Percentiles rank a stretch among this genome's conserved stretches.
phyloP scores from a whole-genome alignment of 2,888 invertebrate species.

The Ormyrus thymus region DNA sequence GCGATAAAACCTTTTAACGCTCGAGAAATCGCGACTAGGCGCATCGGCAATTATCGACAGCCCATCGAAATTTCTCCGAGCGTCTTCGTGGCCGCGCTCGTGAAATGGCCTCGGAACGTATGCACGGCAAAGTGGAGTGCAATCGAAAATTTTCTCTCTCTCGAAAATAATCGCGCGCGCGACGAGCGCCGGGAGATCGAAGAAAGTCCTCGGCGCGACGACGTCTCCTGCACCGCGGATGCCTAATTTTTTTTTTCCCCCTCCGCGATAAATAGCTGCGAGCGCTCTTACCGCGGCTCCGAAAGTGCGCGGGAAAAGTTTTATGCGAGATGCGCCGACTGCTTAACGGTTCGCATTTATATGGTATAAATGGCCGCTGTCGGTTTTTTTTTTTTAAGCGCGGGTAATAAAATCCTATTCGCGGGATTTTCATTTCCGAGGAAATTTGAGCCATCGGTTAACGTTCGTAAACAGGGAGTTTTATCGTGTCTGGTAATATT shows the following conservation, averaged over 20 bases:
- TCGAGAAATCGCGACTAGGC: not conserved
- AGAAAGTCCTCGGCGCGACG: conserved; percentile 60
- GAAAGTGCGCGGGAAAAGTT: not conserved
- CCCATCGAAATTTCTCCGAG: conserved; percentile 1
- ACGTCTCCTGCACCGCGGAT: no score
- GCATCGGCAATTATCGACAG: conserved; percentile 11
- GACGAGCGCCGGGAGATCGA: conserved; percentile 49
- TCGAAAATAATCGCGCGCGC: conserved; percentile 54
- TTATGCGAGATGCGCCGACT: not conserved
- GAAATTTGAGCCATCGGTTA: no score
- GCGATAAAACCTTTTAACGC: not conserved
- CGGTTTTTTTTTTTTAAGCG: no score
- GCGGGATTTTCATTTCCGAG: no score
- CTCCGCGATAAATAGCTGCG: no score
- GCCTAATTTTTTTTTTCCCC: not conserved
- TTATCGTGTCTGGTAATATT: no score
- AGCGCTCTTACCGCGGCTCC: no score
- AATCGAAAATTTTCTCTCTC: conserved; percentile 35
- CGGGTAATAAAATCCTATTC: no score
- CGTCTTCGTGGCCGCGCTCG: not conserved
- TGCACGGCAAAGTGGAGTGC: not conserved
- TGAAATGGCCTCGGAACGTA: conserved; percentile 2
- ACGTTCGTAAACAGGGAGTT: no score
- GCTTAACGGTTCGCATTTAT: no score
- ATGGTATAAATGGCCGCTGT: no score